Evolutionary conservation across 2,888 invertebrate genomes (phyloP), one percentile per base, ranked within the genome.

Genomic region (Ochropleura leucogaster): DNA sequence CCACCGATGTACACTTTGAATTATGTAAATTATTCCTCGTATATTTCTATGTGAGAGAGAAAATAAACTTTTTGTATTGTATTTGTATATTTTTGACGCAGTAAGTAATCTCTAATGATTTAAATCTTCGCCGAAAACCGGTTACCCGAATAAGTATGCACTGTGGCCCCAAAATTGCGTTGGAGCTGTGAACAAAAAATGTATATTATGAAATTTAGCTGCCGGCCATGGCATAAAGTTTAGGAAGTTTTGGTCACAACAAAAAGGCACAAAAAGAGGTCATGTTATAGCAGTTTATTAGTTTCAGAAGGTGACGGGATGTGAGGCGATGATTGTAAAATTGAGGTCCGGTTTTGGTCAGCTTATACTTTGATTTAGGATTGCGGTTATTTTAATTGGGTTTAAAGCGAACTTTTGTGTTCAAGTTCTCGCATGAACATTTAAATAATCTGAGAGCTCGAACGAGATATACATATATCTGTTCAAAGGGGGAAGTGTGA

Each of bases 201-300:
- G 46, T 89, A 80, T 90, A 90, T 90, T 89, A 91, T 88, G 86
- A 90, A 92, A 91, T 90, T 91, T 87, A 53, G 85, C 86, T 72
- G 77, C 83, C 76, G 77, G 78, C 79, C 84, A 82, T 86, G 64
- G 66, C 70, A 79, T 68, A 68, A 81, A 85, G 79, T 83, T 83
- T 63, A 64, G 68, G 72, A 88, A 82, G 62, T 70, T 89, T 85
- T 73, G 18, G 44, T 49, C 65, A 72, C 64, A 76, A 83, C 79
- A 83, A 84, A 80, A 86, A 85, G 74, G 77, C 72, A 70, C 77
- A 84, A 83, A 85, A 57, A 76, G 68, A 68, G 81, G 80, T 77
- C 80, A 79, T 79, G 65, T 86, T 76, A 64, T 18, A 76, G 63
- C 79, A 80, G 82, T 86, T 87, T 87, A 85, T 83, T 83, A 80